phyloP scores from a whole-genome alignment of 2,113 vertebrate genomes.

The Chaetura pelagica region DNA sequence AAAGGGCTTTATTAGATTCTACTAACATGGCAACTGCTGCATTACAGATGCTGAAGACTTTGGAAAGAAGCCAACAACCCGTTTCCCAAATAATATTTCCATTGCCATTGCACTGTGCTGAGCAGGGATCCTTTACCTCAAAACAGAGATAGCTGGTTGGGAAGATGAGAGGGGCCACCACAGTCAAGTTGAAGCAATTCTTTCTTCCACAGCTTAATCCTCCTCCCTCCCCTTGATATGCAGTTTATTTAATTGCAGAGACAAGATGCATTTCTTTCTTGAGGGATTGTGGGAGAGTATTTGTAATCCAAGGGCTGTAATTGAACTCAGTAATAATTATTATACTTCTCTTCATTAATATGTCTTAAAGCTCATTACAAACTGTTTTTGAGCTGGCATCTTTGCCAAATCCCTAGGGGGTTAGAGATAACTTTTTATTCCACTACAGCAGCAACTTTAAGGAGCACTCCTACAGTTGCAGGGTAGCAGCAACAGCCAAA shows the following conservation, averaged over 20 bases:
- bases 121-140: neutral
- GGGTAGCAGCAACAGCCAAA: neutral
- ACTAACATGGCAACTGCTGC: conserved; percentile 29
- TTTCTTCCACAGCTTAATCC: conserved; percentile 43
- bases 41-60: neutral
- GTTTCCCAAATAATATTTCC: neutral
- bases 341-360: conserved; percentile 63
- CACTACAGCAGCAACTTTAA: neutral
- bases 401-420: conserved; percentile 48
- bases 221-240: conserved; percentile 29
- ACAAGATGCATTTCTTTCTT: conserved; percentile 59
- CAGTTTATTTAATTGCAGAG: conserved; percentile 52
- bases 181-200: conserved; percentile 32
- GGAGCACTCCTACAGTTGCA: neutral
- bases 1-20: conserved; percentile 11
- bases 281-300: conserved; percentile 59
- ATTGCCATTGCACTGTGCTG: neutral
- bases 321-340: conserved; percentile 64
- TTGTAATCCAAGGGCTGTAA: conserved; percentile 65
- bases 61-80: conserved; percentile 32
- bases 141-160: neutral
- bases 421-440: conserved; percentile 38
- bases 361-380: conserved; percentile 67
- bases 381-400: conserved; percentile 61
- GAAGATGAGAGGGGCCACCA: conserved; percentile 16